These are phyloP conservation scores for Astreopora myriophthalma DNA, from an alignment of 64 coral and sea anemone species.

Conservation along the genomic window DNA sequence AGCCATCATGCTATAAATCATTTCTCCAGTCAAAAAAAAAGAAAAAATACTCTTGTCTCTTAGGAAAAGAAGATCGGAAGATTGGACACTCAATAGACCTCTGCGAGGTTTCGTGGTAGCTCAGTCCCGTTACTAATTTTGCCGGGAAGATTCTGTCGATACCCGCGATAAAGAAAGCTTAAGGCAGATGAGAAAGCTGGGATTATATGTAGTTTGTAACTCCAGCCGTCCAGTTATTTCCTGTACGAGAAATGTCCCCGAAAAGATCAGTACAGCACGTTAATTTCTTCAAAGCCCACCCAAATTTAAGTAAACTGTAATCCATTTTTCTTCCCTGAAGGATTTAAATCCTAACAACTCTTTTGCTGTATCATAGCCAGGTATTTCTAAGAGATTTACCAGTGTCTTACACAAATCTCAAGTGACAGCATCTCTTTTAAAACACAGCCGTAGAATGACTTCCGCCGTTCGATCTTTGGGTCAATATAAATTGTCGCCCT, in stretches of 20 bases:
- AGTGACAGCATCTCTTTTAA: not conserved
- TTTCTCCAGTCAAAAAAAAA: not conserved
- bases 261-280: too few species aligned
- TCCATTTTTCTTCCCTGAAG: not conserved
- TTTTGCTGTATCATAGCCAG: not conserved
- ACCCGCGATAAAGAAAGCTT: too few species aligned
- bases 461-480: constrained; percentile 5
- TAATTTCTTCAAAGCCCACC: not conserved
- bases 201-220: too few species aligned
- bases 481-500: constrained; percentile 1
- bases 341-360: not conserved
- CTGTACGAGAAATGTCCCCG: too few species aligned
- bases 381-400: not conserved
- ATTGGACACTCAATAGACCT: too few species aligned
- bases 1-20: not conserved
- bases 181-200: too few species aligned
- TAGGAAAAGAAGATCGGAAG: not conserved
- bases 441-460: not conserved
- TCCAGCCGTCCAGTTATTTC: too few species aligned
- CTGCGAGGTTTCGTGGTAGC: too few species aligned
- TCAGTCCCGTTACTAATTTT: too few species aligned
- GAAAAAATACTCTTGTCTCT: not conserved
- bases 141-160: too few species aligned
- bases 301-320: not conserved
- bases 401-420: not conserved